A percentile compares a stretch with the other conserved stretches of the same genome.
These are phyloP conservation scores for Loriculus beryllinus DNA, from an alignment of 2,797 vertebrate genomes.

Conservation along the genomic window DNA sequence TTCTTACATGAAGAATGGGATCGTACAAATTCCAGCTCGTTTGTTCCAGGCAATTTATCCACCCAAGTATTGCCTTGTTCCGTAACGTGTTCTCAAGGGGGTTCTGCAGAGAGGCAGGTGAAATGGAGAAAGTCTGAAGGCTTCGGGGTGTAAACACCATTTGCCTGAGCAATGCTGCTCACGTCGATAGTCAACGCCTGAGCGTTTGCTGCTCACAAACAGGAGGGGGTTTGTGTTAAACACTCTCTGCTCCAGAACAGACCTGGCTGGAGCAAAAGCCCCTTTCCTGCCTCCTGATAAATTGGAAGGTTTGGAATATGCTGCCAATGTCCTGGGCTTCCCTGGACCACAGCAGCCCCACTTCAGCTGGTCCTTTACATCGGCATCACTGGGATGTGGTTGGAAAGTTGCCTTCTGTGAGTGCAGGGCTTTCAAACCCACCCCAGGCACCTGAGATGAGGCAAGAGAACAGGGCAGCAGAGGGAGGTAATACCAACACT, in stretches of 20 bases:
- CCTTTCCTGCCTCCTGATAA: slow-evolving; percentile 4
- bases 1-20: slow-evolving; percentile 20
- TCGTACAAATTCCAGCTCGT: slow-evolving; percentile 15
- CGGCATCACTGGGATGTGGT: accelerated
- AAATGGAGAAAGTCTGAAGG: slow-evolving; percentile 55
- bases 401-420: not conserved
- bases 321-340: not conserved
- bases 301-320: not conserved
- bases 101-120: slow-evolving; percentile 56
- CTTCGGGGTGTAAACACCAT: slow-evolving; percentile 49
- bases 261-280: slow-evolving; percentile 1
- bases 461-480: not conserved
- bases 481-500: accelerated
- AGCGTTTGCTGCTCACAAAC: slow-evolving; percentile 14
- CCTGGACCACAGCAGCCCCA: not conserved
- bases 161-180: slow-evolving; percentile 62
- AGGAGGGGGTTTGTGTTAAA: slow-evolving; percentile 11
- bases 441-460: not conserved
- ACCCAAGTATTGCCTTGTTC: slow-evolving; percentile 43
- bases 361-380: not conserved
- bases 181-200: not conserved
- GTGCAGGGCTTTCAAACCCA: not conserved
- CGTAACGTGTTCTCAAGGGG: slow-evolving; percentile 50
- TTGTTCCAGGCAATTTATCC: slow-evolving; percentile 63
- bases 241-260: not conserved